Conservation (phyloP, 2,888 invertebrate species). For the Pyrgus malvae region DNA sequence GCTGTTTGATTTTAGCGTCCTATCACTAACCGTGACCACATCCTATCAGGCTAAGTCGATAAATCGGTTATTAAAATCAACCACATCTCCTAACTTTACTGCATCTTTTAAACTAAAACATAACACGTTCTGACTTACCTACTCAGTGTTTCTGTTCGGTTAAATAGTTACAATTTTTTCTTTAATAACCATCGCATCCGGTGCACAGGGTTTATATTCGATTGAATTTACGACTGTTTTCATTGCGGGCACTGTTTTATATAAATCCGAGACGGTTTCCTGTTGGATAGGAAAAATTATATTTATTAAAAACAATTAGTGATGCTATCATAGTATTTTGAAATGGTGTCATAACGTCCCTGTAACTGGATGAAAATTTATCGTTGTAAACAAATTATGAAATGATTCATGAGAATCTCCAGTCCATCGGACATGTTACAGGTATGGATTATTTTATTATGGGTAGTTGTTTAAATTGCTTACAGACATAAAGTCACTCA, state of each 20-base stretch:
- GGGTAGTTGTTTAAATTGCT: no score
- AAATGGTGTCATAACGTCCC: conserved; percentile 37
- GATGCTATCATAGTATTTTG: conserved; percentile 48
- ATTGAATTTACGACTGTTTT: conserved; percentile 80
- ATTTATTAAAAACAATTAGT: conserved; percentile 73
- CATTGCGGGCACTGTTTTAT: conserved; percentile 75
- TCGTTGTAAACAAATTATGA: not conserved
- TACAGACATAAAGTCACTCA: no score
- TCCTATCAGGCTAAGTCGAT: conserved; percentile 54
- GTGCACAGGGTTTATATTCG: conserved; percentile 69
- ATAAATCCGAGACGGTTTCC: conserved; percentile 73
- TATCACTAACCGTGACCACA: conserved; percentile 59
- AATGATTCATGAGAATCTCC: no score
- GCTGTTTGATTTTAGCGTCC: conserved; percentile 50
- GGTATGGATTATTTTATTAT: no score
- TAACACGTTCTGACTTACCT: conserved; percentile 12
- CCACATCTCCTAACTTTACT: conserved; percentile 55
- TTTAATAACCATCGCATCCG: conserved; percentile 75
- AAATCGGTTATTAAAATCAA: conserved; percentile 57
- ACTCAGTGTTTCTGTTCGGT: conserved; percentile 37
- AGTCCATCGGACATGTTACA: no score
- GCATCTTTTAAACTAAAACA: conserved; percentile 25
- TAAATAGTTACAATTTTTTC: conserved; percentile 63
- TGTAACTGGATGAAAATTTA: not conserved
- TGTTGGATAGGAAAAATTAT: conserved; percentile 71